Conservation (phyloP, 2,888 invertebrate species). For the Candidula unifasciata region DNA sequence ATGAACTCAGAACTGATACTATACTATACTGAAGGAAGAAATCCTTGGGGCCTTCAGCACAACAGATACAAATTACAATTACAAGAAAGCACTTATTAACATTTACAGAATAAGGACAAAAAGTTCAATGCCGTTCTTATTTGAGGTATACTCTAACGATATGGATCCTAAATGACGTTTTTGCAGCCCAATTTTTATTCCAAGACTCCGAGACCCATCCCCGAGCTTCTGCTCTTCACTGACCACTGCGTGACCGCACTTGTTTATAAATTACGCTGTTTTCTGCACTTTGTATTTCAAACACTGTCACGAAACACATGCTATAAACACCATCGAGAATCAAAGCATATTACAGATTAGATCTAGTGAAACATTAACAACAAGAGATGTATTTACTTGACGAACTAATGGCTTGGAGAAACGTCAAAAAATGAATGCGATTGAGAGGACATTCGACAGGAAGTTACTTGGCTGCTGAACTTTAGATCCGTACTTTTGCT, state of each 20-base stretch:
- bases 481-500: conserved; percentile 9
- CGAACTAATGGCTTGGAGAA: not conserved
- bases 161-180: no score
- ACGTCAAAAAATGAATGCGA: conserved; percentile 12
- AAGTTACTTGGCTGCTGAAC: conserved; percentile 22
- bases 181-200: no score
- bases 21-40: no score
- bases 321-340: not conserved
- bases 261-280: not conserved
- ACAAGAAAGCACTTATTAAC: no score
- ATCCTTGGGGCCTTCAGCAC: no score
- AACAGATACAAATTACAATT: no score
- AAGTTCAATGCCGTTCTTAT: no score
- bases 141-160: no score
- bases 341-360: not conserved
- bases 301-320: not conserved
- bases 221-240: not conserved
- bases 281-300: not conserved
- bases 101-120: no score
- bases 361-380: not conserved
- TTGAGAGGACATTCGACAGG: conserved; percentile 26
- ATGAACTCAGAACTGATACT: no score
- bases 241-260: conserved; percentile 13
- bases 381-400: not conserved
- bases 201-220: no score